Percentiles rank a stretch among this genome's conserved stretches.
Evolutionary conservation across 2,797 vertebrate species (phyloP).

Genomic region (Phoeniculus purpureus): DNA sequence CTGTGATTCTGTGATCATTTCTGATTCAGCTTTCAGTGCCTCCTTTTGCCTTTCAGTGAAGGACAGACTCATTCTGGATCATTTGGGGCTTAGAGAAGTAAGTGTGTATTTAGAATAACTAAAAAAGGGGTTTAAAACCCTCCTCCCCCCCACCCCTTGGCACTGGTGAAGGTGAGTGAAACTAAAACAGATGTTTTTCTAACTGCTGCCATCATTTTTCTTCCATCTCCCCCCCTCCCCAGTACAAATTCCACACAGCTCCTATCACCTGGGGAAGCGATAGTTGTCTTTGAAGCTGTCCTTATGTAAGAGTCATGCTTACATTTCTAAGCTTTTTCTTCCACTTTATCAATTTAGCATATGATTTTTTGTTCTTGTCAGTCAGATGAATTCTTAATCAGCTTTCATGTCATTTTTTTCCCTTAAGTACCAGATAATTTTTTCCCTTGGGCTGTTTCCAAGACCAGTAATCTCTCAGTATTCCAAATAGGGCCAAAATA

Average conservation of each 20-base stretch:
- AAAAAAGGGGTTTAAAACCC: background rate
- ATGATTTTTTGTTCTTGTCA: slow-evolving; percentile 14
- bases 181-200: background rate
- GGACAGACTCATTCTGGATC: background rate
- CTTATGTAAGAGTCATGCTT: background rate
- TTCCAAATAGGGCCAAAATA: background rate
- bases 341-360: background rate
- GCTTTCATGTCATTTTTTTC: background rate
- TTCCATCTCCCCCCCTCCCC: background rate
- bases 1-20: no score
- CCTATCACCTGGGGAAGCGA: background rate
- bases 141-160: background rate
- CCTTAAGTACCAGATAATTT: background rate
- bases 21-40: background rate
- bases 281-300: background rate
- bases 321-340: background rate
- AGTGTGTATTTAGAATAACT: background rate
- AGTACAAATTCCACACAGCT: background rate
- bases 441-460: background rate
- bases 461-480: background rate
- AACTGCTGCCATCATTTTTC: background rate
- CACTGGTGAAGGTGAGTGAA: background rate
- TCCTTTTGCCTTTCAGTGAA: background rate
- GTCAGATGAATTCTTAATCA: background rate
- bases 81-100: background rate